These are phyloP conservation scores for Hystrix brachyura DNA, from an alignment of 2,113 vertebrate genomes.

Conservation along the genomic window DNA sequence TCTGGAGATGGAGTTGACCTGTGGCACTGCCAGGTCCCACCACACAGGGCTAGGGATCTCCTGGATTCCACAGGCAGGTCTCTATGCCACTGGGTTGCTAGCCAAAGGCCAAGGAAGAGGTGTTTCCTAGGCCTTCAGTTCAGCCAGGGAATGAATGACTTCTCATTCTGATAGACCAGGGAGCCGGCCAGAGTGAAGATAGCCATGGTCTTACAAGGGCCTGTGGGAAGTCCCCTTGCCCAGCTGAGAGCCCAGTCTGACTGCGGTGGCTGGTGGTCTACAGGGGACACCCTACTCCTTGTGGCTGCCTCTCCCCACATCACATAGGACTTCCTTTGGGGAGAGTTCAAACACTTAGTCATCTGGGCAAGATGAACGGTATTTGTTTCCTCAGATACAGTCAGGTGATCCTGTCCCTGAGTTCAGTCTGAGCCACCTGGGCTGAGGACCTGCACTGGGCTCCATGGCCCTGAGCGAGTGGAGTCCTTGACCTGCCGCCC, in stretches of 20 bases:
- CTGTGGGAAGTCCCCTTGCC: neutral
- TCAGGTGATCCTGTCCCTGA: neutral
- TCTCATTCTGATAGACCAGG: neutral
- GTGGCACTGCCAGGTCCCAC: neutral
- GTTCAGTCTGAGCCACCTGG: neutral
- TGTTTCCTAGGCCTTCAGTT: neutral
- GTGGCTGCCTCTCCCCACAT: neutral
- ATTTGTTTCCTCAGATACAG: neutral
- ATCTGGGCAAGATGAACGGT: neutral
- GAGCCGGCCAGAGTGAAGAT: neutral
- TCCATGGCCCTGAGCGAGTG: neutral
- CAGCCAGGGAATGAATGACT: neutral
- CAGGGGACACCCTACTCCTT: accelerated
- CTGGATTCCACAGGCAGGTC: neutral
- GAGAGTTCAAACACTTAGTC: neutral
- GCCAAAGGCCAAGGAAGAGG: neutral
- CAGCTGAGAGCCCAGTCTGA: neutral
- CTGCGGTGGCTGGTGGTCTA: neutral
- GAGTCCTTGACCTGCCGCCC: neutral
- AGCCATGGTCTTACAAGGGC: neutral
- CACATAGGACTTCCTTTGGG: neutral
- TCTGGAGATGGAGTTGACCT: neutral
- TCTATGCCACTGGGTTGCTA: neutral
- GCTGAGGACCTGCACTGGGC: neutral
- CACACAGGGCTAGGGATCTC: neutral